A percentile compares a stretch with the other conserved stretches of the same genome.
Conservation (phyloP, 2,888 invertebrate species). For the Craniophora ligustri region DNA sequence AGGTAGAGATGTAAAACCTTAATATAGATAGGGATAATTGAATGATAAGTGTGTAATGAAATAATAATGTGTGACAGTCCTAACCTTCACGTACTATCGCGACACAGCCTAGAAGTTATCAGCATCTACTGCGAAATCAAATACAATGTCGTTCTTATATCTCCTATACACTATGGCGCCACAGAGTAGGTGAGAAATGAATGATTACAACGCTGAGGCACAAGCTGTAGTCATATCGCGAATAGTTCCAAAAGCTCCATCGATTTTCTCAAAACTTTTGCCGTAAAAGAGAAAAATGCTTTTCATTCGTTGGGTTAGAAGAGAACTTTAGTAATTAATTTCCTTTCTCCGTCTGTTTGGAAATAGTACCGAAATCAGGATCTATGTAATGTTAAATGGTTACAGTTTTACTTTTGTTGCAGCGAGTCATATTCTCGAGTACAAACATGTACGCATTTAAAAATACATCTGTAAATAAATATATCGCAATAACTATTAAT, state of each 20-base stretch:
- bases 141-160: too few relatives aligned
- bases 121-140: too few relatives aligned
- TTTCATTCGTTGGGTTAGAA: conserved; percentile 30
- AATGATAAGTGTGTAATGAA: too few relatives aligned
- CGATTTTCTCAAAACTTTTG: conserved; percentile 26
- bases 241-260: conserved; percentile 28
- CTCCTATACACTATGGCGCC: not conserved
- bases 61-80: too few relatives aligned
- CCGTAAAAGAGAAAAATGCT: conserved; percentile 44
- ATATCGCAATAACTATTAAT: too few relatives aligned
- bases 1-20: too few relatives aligned
- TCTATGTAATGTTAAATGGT: conserved; percentile 11
- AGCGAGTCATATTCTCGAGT: not conserved
- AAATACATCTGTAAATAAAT: too few relatives aligned
- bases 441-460: too few relatives aligned
- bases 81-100: too few relatives aligned
- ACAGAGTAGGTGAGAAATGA: not conserved
- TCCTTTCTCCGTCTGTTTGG: conserved; percentile 4
- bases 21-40: too few relatives aligned
- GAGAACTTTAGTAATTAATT: conserved; percentile 37
- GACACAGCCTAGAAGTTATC: too few relatives aligned
- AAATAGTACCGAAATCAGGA: not conserved
- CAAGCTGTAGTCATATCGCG: conserved; percentile 7
- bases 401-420: too few relatives aligned
- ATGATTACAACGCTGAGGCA: not conserved